Percentiles rank a stretch among this genome's conserved stretches.
Evolutionary conservation across 2,797 vertebrate genomes (phyloP).

Genomic region (Anguilla marmorata): DNA sequence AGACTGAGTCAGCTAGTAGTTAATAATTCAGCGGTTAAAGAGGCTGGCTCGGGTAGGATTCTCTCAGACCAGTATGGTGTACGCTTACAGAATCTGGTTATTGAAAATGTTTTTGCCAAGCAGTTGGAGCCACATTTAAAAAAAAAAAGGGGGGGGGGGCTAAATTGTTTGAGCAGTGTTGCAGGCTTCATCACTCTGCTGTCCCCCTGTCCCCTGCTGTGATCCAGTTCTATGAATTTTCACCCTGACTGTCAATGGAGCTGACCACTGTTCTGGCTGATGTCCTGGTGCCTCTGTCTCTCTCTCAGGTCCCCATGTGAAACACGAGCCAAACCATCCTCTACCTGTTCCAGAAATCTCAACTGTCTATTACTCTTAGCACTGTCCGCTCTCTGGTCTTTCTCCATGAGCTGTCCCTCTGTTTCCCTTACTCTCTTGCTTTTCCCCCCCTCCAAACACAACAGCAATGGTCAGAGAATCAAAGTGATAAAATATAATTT

Average conservation of each 20-base stretch:
- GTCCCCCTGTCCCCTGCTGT: conserved; percentile 55
- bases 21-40: conserved; percentile 72
- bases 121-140: conserved; percentile 34
- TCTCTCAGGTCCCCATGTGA: conserved; percentile 31
- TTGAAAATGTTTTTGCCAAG: conserved; percentile 58
- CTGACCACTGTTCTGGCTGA: conserved; percentile 48
- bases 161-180: background rate
- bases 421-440: background rate
- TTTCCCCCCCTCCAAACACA: background rate
- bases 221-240: conserved; percentile 60
- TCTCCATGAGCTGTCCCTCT: background rate
- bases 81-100: conserved; percentile 53
- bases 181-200: conserved; percentile 15
- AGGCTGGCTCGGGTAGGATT: conserved; percentile 55
- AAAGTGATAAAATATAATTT: background rate
- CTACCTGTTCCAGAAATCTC: background rate
- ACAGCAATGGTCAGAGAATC: background rate
- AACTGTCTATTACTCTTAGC: background rate
- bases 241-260: conserved; percentile 56
- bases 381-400: background rate
- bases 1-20: conserved; percentile 61
- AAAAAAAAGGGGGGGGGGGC: conserved; percentile 15
- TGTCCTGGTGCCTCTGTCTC: conserved; percentile 42
- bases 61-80: conserved; percentile 53
- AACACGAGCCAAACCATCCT: conserved; percentile 18